These are phyloP conservation scores for Oophaga sylvatica DNA, from an alignment of 2,797 vertebrate genomes.

Conservation along the genomic window DNA sequence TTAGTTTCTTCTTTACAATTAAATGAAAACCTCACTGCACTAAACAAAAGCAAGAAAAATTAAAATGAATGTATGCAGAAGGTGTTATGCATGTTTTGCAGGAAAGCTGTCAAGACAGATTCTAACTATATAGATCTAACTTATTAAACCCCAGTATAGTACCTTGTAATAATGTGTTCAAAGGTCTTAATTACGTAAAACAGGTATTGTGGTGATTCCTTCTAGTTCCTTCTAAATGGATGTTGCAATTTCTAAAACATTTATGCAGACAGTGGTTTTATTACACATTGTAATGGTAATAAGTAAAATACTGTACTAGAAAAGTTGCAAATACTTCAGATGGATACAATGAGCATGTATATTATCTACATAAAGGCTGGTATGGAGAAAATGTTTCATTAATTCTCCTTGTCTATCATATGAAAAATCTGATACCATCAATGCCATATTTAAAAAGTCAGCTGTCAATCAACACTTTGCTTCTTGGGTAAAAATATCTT, in stretches of 20 bases:
- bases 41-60: too few relatives aligned
- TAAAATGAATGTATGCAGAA: too few relatives aligned
- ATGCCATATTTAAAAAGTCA: conserved; percentile 7
- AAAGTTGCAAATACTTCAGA: neutral
- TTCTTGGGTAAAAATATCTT: conserved; percentile 22
- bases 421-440: conserved; percentile 16
- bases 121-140: too few relatives aligned
- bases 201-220: too few relatives aligned
- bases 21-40: too few relatives aligned
- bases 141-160: too few relatives aligned
- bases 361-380: conserved; percentile 9
- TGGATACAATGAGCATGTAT: neutral
- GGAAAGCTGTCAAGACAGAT: too few relatives aligned
- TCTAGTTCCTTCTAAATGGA: neutral
- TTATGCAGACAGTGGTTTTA: neutral
- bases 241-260: neutral
- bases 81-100: too few relatives aligned
- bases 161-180: too few relatives aligned
- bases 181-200: too few relatives aligned
- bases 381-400: conserved; percentile 1
- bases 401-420: conserved; percentile 20
- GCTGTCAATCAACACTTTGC: conserved; percentile 7
- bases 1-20: too few relatives aligned
- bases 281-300: neutral
- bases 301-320: neutral